A percentile compares a stretch with the other conserved stretches of the same genome.
phyloP scores from a whole-genome alignment of 2,797 vertebrate genomes.

The Microhierax caerulescens region DNA sequence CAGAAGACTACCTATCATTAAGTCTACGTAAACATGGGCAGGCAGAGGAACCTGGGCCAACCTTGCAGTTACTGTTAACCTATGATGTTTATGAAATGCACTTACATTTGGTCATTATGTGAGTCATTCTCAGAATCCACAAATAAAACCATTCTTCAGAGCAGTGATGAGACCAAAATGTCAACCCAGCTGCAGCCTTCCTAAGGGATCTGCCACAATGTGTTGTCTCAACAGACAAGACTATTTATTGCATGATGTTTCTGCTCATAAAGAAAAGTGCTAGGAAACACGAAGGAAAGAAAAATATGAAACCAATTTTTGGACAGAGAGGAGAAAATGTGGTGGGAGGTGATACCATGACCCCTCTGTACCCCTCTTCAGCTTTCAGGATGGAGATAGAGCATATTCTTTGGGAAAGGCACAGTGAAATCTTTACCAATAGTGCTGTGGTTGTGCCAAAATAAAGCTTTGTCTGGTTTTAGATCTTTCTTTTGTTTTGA shows the following conservation, averaged over 20 bases:
- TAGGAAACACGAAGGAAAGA: background rate
- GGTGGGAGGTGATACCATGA: background rate
- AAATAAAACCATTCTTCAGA: slow-evolving; percentile 32
- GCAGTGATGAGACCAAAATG: background rate
- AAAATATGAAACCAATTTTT: background rate
- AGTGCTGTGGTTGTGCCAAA: background rate
- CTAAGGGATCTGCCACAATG: background rate
- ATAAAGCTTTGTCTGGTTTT: slow-evolving; percentile 1
- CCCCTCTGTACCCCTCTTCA: background rate
- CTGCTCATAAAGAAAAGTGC: background rate
- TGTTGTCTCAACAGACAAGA: background rate
- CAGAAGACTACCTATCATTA: background rate
- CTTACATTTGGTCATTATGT: background rate
- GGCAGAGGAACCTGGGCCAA: background rate
- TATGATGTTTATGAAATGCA: background rate
- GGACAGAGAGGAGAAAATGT: background rate
- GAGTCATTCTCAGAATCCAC: background rate
- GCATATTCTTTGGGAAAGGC: background rate
- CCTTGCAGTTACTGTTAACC: background rate
- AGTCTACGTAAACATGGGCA: background rate
- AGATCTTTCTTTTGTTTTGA: slow-evolving; percentile 3
- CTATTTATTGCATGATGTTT: background rate
- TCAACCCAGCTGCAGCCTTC: slow-evolving; percentile 11
- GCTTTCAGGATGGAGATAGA: background rate
- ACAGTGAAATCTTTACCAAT: background rate